Evolutionary conservation across 2,888 invertebrate species (phyloP).

Genomic region (Diploptera punctata): DNA sequence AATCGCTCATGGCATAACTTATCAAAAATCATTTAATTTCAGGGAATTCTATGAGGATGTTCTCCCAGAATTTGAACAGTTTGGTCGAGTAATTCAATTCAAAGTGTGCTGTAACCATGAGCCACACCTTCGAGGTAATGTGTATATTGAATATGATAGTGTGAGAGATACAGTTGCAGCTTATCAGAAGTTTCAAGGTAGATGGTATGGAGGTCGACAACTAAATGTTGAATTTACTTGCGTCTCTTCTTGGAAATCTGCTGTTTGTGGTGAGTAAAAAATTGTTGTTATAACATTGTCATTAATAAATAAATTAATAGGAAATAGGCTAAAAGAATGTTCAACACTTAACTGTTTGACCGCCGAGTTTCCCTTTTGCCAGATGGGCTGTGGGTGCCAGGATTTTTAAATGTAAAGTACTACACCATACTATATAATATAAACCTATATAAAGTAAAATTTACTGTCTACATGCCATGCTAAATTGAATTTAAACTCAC

Average conservation of each 20-base stretch:
- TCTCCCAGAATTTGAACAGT: conserved; percentile 74
- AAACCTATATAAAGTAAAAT: no score
- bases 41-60: conserved; percentile 87
- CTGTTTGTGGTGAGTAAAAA: conserved; percentile 79
- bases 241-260: conserved; percentile 81
- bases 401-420: no score
- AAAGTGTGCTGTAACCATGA: conserved; percentile 78
- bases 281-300: conserved; percentile 34
- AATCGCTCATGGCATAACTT: no score
- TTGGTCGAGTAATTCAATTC: conserved; percentile 55
- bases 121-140: conserved; percentile 87
- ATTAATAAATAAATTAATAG: neutral
- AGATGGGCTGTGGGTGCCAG: no score
- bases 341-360: no score
- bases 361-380: no score
- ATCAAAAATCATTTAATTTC: conserved; percentile 38
- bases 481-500: no score
- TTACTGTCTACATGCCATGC: no score
- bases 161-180: conserved; percentile 74
- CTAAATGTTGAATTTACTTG: conserved; percentile 81
- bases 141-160: conserved; percentile 79
- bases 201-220: conserved; percentile 88
- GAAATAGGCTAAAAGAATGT: no score
- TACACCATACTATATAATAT: no score
- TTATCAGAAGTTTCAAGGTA: conserved; percentile 76